phyloP scores from a whole-genome alignment of 2,113 vertebrate genomes.

The Peromyscus polionotus region DNA sequence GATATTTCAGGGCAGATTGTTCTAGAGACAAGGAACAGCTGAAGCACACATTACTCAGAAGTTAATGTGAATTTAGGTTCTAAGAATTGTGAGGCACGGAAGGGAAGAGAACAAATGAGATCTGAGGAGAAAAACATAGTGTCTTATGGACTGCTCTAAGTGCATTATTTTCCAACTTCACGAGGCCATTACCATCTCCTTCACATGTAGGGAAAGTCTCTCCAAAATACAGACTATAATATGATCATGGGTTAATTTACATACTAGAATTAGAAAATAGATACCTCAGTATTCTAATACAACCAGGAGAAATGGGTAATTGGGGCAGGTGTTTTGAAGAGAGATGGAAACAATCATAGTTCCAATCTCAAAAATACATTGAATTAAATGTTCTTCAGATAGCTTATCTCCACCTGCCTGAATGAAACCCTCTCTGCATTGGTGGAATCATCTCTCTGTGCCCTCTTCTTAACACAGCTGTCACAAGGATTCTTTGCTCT shows the following conservation, averaged over 20 bases:
- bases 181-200: neutral
- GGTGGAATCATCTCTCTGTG: neutral
- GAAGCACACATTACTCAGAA: neutral
- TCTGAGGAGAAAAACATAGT: neutral
- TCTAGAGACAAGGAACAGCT: neutral
- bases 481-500: neutral
- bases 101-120: neutral
- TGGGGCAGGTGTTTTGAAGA: neutral
- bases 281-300: neutral
- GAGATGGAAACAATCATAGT: neutral
- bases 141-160: neutral
- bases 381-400: neutral
- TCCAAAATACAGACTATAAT: neutral
- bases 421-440: neutral
- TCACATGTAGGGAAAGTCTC: neutral
- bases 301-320: neutral
- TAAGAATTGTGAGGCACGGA: neutral
- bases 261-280: slow-evolving; percentile 3
- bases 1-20: neutral
- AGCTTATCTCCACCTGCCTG: too few relatives aligned
- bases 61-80: neutral
- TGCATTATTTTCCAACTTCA: neutral
- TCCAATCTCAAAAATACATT: neutral
- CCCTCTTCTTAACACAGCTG: neutral
- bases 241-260: neutral